Percentiles rank a stretch among this genome's conserved stretches.
phyloP scores from a whole-genome alignment of 2,888 invertebrate genomes.

The Rhingia rostrata region DNA sequence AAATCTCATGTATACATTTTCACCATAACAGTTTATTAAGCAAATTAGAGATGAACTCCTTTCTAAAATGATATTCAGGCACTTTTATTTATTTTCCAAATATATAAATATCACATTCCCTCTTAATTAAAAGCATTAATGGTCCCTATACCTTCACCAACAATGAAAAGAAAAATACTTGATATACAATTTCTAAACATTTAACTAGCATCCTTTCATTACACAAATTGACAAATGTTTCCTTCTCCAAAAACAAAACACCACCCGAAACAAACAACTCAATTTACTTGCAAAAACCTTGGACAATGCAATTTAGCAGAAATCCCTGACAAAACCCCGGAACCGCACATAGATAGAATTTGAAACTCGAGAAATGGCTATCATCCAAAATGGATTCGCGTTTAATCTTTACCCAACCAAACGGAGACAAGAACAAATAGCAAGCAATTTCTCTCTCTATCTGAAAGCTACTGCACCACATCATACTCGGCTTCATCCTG shows the following conservation, averaged over 20 bases:
- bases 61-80: too few relatives aligned
- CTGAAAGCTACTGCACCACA: slow-evolving; percentile 10
- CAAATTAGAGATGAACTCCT: too few relatives aligned
- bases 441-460: slow-evolving; percentile 35
- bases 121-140: too few relatives aligned
- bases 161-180: too few relatives aligned
- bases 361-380: slow-evolving; percentile 46
- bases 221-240: not conserved
- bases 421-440: slow-evolving; percentile 41
- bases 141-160: too few relatives aligned
- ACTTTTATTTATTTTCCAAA: too few relatives aligned
- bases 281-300: slow-evolving; percentile 43
- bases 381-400: slow-evolving; percentile 37
- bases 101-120: too few relatives aligned
- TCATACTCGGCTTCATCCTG: not conserved
- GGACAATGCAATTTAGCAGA: slow-evolving; percentile 57
- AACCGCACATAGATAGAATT: slow-evolving; percentile 14
- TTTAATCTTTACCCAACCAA: slow-evolving; percentile 26
- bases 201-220: not conserved
- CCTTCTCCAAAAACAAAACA: not conserved
- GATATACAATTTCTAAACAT: not conserved
- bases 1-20: too few relatives aligned
- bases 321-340: slow-evolving; percentile 32
- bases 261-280: slow-evolving; percentile 32
- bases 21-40: too few relatives aligned